Evolutionary conservation across 1,140 invertebrate genomes (phyloP).

Genomic region (Prorops nasuta): DNA sequence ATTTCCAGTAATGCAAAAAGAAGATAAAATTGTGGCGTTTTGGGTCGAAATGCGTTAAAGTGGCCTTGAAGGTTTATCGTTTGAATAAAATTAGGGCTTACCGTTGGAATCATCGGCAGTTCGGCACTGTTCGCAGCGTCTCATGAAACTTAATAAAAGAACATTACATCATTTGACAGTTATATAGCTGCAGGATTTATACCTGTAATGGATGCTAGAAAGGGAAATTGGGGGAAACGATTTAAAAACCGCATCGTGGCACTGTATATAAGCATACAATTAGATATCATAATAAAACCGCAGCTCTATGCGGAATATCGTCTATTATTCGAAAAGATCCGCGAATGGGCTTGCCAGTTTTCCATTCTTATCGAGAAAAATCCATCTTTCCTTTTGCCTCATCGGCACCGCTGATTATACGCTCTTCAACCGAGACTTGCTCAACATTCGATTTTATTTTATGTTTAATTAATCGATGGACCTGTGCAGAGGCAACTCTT

Average conservation of each 20-base stretch:
- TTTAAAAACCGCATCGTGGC: conserved; percentile 44
- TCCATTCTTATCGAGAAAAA: too few relatives aligned
- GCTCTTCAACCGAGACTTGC: too few relatives aligned
- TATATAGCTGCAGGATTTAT: conserved; percentile 46
- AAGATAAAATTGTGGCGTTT: too few relatives aligned
- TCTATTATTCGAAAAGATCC: not conserved
- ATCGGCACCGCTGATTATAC: too few relatives aligned
- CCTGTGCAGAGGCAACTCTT: too few relatives aligned
- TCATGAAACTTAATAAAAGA: conserved; percentile 39
- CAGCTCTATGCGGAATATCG: conserved; percentile 36
- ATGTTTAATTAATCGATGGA: too few relatives aligned
- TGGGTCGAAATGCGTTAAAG: not conserved
- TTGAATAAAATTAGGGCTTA: conserved; percentile 17
- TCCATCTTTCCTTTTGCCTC: too few relatives aligned
- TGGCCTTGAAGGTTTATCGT: conserved; percentile 4
- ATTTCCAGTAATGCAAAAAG: too few relatives aligned
- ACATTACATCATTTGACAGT: conserved; percentile 19
- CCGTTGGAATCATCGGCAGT: conserved; percentile 47
- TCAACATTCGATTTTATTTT: too few relatives aligned
- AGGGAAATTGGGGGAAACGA: conserved; percentile 45
- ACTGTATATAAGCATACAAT: conserved; percentile 36
- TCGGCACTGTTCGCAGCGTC: conserved; percentile 22
- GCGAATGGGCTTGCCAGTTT: too few relatives aligned
- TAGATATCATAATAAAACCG: conserved; percentile 55
- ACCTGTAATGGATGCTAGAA: conserved; percentile 30